Percentiles rank a stretch among this genome's conserved stretches.
phyloP scores from a whole-genome alignment of 2,888 invertebrate genomes.

The Tyria jacobaeae region DNA sequence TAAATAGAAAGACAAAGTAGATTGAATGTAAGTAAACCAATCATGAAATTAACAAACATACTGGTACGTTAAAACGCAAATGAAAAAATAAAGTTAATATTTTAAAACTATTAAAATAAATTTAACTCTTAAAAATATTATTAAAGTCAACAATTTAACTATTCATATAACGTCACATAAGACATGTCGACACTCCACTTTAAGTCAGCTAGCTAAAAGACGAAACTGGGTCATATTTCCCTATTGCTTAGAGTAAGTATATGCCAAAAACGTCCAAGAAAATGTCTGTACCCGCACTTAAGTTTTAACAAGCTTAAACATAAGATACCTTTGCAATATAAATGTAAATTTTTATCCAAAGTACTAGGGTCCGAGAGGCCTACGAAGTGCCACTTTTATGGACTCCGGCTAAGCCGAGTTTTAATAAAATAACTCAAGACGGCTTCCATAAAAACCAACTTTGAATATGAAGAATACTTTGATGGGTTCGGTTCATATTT shows the following conservation, averaged over 20 bases:
- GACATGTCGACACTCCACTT: background rate
- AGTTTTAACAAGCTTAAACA: constrained; percentile 53
- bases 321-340: constrained; percentile 62
- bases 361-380: constrained; percentile 45
- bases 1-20: no score
- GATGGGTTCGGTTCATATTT: constrained; percentile 45
- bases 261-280: constrained; percentile 17
- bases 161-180: background rate
- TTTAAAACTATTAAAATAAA: no score
- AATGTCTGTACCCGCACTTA: constrained; percentile 25
- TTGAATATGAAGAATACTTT: constrained; percentile 52
- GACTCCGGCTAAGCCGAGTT: constrained; percentile 51
- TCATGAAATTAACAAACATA: no score
- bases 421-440: constrained; percentile 57
- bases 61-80: no score
- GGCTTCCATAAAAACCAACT: constrained; percentile 53
- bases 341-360: constrained; percentile 59
- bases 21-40: no score
- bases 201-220: background rate
- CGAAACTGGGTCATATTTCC: constrained; percentile 2
- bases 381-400: constrained; percentile 60
- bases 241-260: constrained; percentile 1
- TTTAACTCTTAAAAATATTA: no score
- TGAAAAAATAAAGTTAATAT: no score
- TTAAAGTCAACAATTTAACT: no score